These are phyloP conservation scores for Bujurquina vittata DNA, from an alignment of 2,113 vertebrate species.

Conservation along the genomic window DNA sequence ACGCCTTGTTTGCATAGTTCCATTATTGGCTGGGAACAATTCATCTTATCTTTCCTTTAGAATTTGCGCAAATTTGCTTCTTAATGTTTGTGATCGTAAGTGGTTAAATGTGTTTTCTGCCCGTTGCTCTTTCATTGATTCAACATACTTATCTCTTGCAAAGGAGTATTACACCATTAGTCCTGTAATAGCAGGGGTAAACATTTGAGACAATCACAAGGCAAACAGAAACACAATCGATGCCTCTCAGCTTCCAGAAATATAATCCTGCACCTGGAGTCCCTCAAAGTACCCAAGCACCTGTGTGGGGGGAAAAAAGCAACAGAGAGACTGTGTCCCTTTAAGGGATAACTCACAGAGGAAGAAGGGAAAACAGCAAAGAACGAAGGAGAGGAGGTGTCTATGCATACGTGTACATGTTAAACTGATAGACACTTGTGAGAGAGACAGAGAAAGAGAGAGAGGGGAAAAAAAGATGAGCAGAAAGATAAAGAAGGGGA, in stretches of 20 bases:
- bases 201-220: constrained; percentile 51
- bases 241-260: constrained; percentile 59
- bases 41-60: background rate
- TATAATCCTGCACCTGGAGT: constrained; percentile 56
- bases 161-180: constrained; percentile 40
- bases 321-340: constrained; percentile 65
- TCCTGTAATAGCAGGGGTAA: constrained; percentile 41
- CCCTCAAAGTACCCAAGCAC: constrained; percentile 44
- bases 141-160: constrained; percentile 24
- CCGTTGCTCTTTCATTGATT: constrained; percentile 36
- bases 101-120: constrained; percentile 28
- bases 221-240: constrained; percentile 60
- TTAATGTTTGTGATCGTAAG: background rate
- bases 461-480: constrained; percentile 51
- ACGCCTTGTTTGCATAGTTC: background rate
- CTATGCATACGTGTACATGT: constrained; percentile 68
- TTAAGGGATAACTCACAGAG: constrained; percentile 74
- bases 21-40: background rate
- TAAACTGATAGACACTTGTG: constrained; percentile 63
- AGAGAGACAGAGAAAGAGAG: constrained; percentile 30
- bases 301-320: constrained; percentile 16
- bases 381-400: constrained; percentile 65
- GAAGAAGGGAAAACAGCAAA: constrained; percentile 59
- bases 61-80: background rate
- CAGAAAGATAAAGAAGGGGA: constrained; percentile 58